Base-by-base conservation (phyloP, 2,888 invertebrate genomes). In the Malthinus seriepunctatus region DNA sequence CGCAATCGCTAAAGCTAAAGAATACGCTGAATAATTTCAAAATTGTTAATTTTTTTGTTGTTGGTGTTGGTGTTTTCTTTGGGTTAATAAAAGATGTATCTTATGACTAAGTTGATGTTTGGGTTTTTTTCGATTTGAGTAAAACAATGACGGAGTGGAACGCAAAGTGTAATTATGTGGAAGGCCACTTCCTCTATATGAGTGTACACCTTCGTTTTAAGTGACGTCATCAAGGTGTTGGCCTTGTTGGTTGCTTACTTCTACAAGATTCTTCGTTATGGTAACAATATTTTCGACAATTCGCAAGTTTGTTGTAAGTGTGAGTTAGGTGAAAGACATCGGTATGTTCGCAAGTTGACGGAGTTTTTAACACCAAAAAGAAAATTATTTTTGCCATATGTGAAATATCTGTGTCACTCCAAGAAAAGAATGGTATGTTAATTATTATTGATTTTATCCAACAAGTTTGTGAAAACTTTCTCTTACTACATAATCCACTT, bases 141-240 rank as follows among this genome's bases (percentile, higher is more conserved):
- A 42, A 23, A 15, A 42, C 39, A 42, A 42, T 15, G 39, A 42
- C 39, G 23, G 23, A n/a, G 8, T 15, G 39, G 15, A 42, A 42
- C 11, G 23, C 14, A 42, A 14, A n/a, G 3, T 15, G n/a, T 56
- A 42, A 42, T 42, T 42, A 52, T 57, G 60, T 53, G 59, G 64
- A 66, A 66, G 63, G 62, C 42, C 54, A 63, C 65, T 65, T 68
- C 65, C 63, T 42, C 9, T 67, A n/a, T n/a, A 50, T 56, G 58
- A 58, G 55, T 57, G 61, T 60, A 44, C 60, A 52, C 56, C 49
- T 64, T 62, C 53, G 52, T 56, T n/a, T n/a, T 35, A 49, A 35
- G 23, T 59, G 59, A 59, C 59, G 59, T 59, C 58, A 59, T 33
- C 47, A 46, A 59, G 59, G 59, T 59, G 51, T 54, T 51, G 59